A percentile compares a stretch with the other conserved stretches of the same genome.
phyloP scores from a whole-genome alignment of 1,140 invertebrate genomes.

The Pteromalus puparum region DNA sequence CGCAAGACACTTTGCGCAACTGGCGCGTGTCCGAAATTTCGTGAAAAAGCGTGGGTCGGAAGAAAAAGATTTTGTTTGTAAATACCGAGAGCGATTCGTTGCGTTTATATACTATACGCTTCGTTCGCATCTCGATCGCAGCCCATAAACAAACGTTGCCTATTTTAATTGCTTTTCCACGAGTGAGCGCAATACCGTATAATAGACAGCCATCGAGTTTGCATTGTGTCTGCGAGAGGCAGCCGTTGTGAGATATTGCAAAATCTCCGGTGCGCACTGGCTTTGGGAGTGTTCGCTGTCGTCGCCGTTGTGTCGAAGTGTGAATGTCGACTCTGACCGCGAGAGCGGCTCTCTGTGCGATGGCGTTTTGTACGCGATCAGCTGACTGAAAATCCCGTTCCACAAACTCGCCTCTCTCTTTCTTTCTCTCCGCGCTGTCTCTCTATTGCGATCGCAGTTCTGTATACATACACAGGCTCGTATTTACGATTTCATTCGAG shows the following conservation, averaged over 20 bases:
- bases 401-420: background rate
- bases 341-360: background rate
- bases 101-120: no score
- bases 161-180: no score
- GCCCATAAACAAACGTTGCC: no score
- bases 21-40: no score
- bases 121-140: no score
- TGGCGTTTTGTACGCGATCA: constrained; percentile 17
- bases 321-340: constrained; percentile 15
- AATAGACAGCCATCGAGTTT: background rate
- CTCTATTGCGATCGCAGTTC: background rate
- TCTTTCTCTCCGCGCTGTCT: background rate
- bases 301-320: constrained; percentile 15
- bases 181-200: background rate
- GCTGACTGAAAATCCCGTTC: constrained; percentile 32
- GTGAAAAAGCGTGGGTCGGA: no score
- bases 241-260: background rate
- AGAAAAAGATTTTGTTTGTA: no score
- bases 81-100: no score
- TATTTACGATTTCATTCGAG: background rate
- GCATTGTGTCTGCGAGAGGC: background rate
- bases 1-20: no score
- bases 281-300: constrained; percentile 13
- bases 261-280: background rate
- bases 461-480: background rate